phyloP scores from a whole-genome alignment of 2,113 vertebrate genomes.

The Procavia capensis region DNA sequence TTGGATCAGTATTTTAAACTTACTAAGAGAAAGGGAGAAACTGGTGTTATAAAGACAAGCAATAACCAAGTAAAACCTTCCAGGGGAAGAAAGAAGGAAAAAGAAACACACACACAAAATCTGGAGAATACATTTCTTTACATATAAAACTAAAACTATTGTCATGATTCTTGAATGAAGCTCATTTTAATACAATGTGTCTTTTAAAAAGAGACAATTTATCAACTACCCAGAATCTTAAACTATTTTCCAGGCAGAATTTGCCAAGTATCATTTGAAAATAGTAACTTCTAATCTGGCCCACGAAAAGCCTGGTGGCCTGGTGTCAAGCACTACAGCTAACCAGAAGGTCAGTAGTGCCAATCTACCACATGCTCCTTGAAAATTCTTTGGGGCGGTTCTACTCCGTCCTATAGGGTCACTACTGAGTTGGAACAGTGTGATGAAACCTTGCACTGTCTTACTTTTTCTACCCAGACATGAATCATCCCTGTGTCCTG shows the following conservation, averaged over 20 bases:
- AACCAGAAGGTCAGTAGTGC: no score
- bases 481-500: no score
- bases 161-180: background rate
- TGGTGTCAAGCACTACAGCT: no score
- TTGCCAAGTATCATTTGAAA: background rate
- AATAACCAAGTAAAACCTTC: background rate
- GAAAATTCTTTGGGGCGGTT: no score
- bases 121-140: background rate
- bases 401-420: no score
- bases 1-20: constrained; percentile 24
- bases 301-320: no score
- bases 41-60: background rate
- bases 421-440: no score
- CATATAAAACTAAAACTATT: background rate
- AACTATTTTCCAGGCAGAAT: constrained; percentile 33
- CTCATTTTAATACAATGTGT: background rate
- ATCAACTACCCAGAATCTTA: background rate
- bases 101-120: background rate
- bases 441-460: no score
- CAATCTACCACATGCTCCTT: no score
- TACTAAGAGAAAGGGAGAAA: background rate
- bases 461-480: no score
- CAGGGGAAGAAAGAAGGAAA: background rate
- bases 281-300: background rate
- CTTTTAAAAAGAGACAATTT: background rate